A percentile compares a stretch with the other conserved stretches of the same genome.
phyloP scores from a whole-genome alignment of 2,797 vertebrate genomes.

The Crocidura indochinensis region DNA sequence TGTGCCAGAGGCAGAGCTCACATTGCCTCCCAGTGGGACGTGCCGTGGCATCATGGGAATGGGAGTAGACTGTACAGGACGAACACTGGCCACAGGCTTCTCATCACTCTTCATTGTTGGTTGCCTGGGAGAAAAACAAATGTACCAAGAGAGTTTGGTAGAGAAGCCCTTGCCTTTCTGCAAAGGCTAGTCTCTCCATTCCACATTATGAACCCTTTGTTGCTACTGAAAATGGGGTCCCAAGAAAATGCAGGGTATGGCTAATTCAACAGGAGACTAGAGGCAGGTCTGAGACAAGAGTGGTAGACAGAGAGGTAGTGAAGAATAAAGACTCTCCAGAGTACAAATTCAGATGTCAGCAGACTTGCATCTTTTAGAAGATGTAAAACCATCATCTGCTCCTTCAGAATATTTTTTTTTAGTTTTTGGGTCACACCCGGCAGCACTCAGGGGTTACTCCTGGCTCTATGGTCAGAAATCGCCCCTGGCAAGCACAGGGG shows the following conservation, averaged over 20 bases:
- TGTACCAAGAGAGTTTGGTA: conserved; percentile 5
- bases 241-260: not conserved
- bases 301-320: conserved; percentile 9
- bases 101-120: conserved; percentile 95
- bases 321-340: conserved; percentile 22
- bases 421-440: no score
- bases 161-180: not conserved
- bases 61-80: conserved; percentile 98
- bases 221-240: conserved; percentile 7
- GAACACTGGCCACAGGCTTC: conserved; percentile 97
- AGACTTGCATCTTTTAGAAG: conserved; percentile 9
- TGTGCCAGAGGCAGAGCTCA: conserved; percentile 92
- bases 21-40: conserved; percentile 91
- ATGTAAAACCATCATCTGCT: not conserved
- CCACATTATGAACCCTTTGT: not conserved
- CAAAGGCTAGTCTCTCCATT: conserved; percentile 12
- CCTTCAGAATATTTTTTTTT: not conserved
- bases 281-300: not conserved
- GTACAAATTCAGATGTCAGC: conserved; percentile 13
- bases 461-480: no score
- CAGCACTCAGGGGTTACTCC: no score
- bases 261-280: conserved; percentile 40
- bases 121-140: conserved; percentile 91
- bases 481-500: no score
- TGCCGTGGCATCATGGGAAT: conserved; percentile 99